phyloP scores from a whole-genome alignment of 2,113 vertebrate species.

The Centropus unirufus region DNA sequence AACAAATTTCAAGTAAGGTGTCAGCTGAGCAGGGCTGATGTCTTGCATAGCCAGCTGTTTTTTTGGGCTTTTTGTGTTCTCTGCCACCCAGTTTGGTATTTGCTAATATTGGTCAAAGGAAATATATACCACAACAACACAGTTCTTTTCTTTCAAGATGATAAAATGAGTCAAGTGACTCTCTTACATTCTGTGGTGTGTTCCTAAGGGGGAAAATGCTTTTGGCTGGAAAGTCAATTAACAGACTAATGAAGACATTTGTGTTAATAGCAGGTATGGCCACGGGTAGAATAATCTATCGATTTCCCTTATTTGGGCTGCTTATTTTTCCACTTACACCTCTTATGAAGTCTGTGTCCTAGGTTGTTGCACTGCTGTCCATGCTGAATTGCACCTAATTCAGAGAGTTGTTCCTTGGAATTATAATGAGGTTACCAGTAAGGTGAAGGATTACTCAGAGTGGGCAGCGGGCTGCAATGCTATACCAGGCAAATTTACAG shows the following conservation, averaged over 20 bases:
- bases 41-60: background rate
- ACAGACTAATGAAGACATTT: conserved; percentile 9
- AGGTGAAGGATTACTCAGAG: background rate
- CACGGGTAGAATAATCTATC: conserved; percentile 29
- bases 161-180: background rate
- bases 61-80: background rate
- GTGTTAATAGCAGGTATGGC: conserved; percentile 22
- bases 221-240: conserved; percentile 11
- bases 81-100: background rate
- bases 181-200: background rate
- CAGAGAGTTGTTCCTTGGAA: background rate
- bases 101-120: background rate
- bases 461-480: background rate
- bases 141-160: background rate
- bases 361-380: background rate
- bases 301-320: background rate
- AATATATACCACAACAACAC: background rate
- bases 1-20: background rate
- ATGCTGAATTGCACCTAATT: background rate
- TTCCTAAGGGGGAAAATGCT: background rate
- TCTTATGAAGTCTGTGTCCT: background rate
- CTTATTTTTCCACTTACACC: conserved; percentile 3
- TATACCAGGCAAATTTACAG: background rate
- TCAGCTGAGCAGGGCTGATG: background rate
- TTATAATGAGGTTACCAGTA: background rate